phyloP scores from a whole-genome alignment of 2,888 invertebrate species.

The Lasiommata megera region DNA sequence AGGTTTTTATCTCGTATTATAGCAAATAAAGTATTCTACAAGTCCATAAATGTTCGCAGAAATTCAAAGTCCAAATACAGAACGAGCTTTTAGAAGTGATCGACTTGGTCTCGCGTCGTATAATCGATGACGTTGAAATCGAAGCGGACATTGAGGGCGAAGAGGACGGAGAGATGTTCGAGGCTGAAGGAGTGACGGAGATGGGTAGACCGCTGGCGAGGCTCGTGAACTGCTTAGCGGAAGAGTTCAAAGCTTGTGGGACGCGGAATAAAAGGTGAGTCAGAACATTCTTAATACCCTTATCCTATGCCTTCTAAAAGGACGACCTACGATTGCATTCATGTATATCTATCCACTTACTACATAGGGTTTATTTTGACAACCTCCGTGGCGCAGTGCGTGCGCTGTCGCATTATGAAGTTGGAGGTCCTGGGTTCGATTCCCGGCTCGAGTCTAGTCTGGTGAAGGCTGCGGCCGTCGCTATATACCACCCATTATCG shows the following conservation, averaged over 20 bases:
- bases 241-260: constrained; percentile 66
- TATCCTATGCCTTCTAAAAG: too few relatives aligned
- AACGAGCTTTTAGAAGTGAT: constrained; percentile 90
- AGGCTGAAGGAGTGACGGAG: constrained; percentile 53
- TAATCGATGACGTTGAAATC: constrained; percentile 82
- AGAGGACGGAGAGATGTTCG: constrained; percentile 45
- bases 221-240: constrained; percentile 55
- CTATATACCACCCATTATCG: too few relatives aligned
- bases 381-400: too few relatives aligned
- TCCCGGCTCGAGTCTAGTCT: too few relatives aligned
- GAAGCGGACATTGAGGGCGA: constrained; percentile 55
- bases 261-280: constrained; percentile 62
- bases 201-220: constrained; percentile 60
- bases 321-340: too few relatives aligned
- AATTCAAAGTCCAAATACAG: constrained; percentile 91
- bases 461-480: too few relatives aligned
- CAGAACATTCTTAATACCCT: neutral
- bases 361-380: too few relatives aligned
- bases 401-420: too few relatives aligned
- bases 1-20: too few relatives aligned
- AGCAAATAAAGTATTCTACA: too few relatives aligned
- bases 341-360: too few relatives aligned
- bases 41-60: constrained; percentile 73
- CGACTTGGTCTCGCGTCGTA: constrained; percentile 88
- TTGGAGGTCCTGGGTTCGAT: too few relatives aligned